Evolutionary conservation across 2,113 vertebrate genomes (phyloP), one percentile per base, ranked within the genome.

Genomic region (Alouatta palliata): DNA sequence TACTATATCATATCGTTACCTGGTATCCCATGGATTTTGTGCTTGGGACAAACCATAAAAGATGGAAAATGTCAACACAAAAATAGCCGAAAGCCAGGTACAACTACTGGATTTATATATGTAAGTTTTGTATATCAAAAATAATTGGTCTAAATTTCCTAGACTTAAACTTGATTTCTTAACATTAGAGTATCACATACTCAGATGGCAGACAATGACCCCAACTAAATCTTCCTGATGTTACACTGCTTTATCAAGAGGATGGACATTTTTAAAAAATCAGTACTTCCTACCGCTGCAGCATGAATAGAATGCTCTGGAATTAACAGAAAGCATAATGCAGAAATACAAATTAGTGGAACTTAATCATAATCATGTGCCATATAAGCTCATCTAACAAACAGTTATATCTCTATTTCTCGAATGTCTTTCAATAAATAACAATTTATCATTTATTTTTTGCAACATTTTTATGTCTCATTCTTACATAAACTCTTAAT

Each of bases 391-490:
- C 94, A 94, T 68, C 70, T 97, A 93, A 97, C 71, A 89, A 93
- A 96, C 71, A 89, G 43, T 95, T 96, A 97, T 84, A 90, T 96
- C 96, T 91, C 92, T 97, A 82, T 70, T 95, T 94, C 97, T 95
- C 84, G 86, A 47, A 86, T 97, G 61, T 96, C 95, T 97, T 97
- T 98, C 88, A 98, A 97, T 97, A 97, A 98, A 97, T 90, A 80
- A 94, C 52, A 97, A 93, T 92, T 90, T 96, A 88, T 95, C 77
- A 86, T 95, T 94, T 97, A 94, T 95, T 96, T 97, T 97, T 90
- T 95, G 87, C 40, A 97, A 96, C 73, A 84, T 54, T 97, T 66
- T 87, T 56, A 12, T 95, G 47, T 91, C 27, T 95, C 81, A 81
- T 95, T 94, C 64, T 95, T 96, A 83, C 27, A 81, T 75, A 89